Evolutionary conservation across 2,888 invertebrate genomes (phyloP), one percentile per base, ranked within the genome.

Genomic region (Nasonovia ribisnigri): DNA sequence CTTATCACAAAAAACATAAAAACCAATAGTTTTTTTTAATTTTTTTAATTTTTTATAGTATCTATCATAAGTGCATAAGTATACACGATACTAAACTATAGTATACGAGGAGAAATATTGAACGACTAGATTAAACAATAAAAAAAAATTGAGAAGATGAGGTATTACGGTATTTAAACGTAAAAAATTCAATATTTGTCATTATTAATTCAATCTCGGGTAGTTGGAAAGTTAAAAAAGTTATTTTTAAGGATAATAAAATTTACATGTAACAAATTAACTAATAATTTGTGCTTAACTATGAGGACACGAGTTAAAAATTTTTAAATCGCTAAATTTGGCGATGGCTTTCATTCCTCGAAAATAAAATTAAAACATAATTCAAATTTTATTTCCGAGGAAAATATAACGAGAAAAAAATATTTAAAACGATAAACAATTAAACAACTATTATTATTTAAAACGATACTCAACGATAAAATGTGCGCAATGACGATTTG

Each of bases 1-100:
- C 60, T 36, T 67, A 92, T 87, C 92, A 92, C 87, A 92, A 92
- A 67, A n/a, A 92, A 88, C 51, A 88, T 29, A n/a, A 51, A 92
- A 67, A 60, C n/a, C 43, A 46, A 86, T 43, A 42, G 51, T 91
- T 26, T 84, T 91, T 48, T 84, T 84, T 4, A 4, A 36, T 36
- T 88, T 57, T n/a, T 88, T 89, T 20, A 13, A 57, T 43, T 90
- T 90, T 77, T n/a, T 36, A 46, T 87, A 13, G 60, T 46, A 86
- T 46, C 84, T 84, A 43, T 24, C 57, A 3, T 48, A 29, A 87
- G 29, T 60, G 60, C 29, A 77, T 77, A 36, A 36, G 42, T 60
- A 67, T 29, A 26, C 26, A 84, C 29, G 54, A 89, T 57, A 88
- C 88, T 88, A n/a, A 48, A 91, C 54, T 84, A 84, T 36, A 51